Percentiles rank a stretch among this genome's conserved stretches.
These are phyloP conservation scores for Grapholita molesta DNA, from an alignment of 1,140 invertebrate species.

Conservation along the genomic window DNA sequence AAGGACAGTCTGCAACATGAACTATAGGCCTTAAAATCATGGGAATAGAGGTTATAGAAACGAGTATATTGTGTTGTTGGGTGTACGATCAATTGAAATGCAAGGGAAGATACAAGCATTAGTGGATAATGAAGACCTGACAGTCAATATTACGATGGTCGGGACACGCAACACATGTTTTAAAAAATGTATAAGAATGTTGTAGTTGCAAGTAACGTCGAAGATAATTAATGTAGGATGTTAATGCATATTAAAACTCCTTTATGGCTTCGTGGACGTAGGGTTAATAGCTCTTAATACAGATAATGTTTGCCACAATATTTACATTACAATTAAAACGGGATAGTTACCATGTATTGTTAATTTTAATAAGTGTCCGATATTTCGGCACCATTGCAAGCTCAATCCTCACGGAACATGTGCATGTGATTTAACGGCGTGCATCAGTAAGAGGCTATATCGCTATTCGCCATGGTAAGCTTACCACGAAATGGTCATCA, in stretches of 20 bases:
- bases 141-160: neutral
- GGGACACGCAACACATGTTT: slow-evolving; percentile 6
- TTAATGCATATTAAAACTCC: neutral
- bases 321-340: no score
- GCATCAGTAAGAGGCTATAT: no score
- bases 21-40: neutral
- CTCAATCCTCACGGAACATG: no score
- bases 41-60: neutral
- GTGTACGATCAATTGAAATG: slow-evolving; percentile 10
- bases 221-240: neutral
- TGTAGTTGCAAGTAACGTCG: neutral
- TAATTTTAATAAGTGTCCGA: no score
- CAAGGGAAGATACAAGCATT: slow-evolving; percentile 5
- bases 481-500: no score
- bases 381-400: no score
- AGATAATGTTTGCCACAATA: no score
- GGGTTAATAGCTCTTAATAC: no score
- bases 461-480: no score
- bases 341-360: no score
- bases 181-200: neutral
- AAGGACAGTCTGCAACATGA: neutral
- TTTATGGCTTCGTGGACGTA: neutral
- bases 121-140: slow-evolving; percentile 9
- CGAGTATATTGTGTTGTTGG: neutral
- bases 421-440: no score